phyloP scores from a whole-genome alignment of 23 tunicate genomes.

The Halocynthia roretzi region DNA sequence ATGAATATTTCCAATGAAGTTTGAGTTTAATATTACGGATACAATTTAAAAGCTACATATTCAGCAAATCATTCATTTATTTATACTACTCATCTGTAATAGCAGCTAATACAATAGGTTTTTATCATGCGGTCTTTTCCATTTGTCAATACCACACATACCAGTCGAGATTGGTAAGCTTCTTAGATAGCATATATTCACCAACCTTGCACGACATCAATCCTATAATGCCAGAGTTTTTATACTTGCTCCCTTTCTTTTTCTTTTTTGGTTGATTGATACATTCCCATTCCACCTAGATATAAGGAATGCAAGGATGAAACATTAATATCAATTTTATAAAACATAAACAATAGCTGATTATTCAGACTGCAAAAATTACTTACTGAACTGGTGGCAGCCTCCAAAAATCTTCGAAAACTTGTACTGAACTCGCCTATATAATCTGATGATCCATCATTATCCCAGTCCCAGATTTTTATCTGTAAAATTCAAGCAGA shows the following conservation, averaged over 20 bases:
- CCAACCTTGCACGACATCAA: slow-evolving; percentile 55
- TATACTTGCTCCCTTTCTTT: slow-evolving; percentile 93
- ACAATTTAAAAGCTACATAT: too few species aligned
- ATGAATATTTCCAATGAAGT: too few species aligned
- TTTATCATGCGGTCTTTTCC: too few species aligned
- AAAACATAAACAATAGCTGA: not conserved
- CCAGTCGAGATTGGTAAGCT: too few species aligned
- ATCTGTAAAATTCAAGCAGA: slow-evolving; percentile 18
- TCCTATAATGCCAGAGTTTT: slow-evolving; percentile 79
- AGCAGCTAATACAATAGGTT: too few species aligned
- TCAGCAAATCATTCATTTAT: too few species aligned
- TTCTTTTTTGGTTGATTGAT: slow-evolving; percentile 61
- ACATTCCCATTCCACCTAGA: slow-evolving; percentile 88
- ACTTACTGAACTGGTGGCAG: slow-evolving; percentile 40
- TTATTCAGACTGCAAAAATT: not conserved
- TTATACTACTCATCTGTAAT: too few species aligned
- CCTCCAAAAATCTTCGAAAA: slow-evolving; percentile 62
- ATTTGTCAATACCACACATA: too few species aligned
- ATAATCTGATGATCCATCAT: slow-evolving; percentile 64
- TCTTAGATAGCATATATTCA: not conserved
- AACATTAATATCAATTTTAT: slow-evolving; percentile 1
- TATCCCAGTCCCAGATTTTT: slow-evolving; percentile 73
- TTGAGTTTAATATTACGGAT: too few species aligned
- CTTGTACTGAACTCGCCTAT: slow-evolving; percentile 53
- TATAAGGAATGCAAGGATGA: not conserved